A percentile compares a stretch with the other conserved stretches of the same genome.
Conservation (phyloP, 2,113 vertebrate species). For the Elephantulus edwardii region DNA sequence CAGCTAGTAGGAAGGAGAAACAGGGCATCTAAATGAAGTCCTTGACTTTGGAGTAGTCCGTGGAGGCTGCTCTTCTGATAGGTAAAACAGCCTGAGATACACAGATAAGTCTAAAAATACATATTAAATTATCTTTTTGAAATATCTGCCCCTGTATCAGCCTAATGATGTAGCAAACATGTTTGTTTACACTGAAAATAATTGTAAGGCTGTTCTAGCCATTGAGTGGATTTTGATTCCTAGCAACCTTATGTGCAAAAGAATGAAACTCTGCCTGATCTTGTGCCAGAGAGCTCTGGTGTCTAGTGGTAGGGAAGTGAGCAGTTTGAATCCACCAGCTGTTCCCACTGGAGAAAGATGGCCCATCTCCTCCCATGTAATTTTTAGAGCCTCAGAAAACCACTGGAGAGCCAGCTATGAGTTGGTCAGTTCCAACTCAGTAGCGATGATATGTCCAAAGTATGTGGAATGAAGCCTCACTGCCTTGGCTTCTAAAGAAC, state of each 20-base stretch:
- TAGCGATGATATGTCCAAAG: not conserved
- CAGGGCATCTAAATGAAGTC: too few species aligned
- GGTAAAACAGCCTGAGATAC: not conserved
- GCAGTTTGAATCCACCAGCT: too few species aligned
- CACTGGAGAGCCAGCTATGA: too few species aligned
- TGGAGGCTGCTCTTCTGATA: not conserved
- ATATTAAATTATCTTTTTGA: not conserved
- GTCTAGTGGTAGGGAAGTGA: too few species aligned
- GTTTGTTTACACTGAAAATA: not conserved
- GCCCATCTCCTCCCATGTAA: too few species aligned
- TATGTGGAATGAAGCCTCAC: not conserved
- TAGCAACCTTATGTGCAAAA: not conserved
- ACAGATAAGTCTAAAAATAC: not conserved
- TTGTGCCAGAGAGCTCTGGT: too few species aligned
- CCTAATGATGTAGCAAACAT: not conserved
- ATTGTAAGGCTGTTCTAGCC: not conserved
- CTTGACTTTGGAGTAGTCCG: not conserved
- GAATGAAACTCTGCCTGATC: not conserved
- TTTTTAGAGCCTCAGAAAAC: too few species aligned
- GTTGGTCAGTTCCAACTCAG: too few species aligned
- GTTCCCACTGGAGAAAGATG: too few species aligned
- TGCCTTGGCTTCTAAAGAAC: not conserved
- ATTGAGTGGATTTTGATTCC: not conserved
- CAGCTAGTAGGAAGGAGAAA: not conserved
- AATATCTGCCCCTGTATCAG: not conserved